Percentiles rank a stretch among this genome's conserved stretches.
These are phyloP conservation scores for Dicranocentrus wangi DNA, from an alignment of 2,888 invertebrate species.

Conservation along the genomic window DNA sequence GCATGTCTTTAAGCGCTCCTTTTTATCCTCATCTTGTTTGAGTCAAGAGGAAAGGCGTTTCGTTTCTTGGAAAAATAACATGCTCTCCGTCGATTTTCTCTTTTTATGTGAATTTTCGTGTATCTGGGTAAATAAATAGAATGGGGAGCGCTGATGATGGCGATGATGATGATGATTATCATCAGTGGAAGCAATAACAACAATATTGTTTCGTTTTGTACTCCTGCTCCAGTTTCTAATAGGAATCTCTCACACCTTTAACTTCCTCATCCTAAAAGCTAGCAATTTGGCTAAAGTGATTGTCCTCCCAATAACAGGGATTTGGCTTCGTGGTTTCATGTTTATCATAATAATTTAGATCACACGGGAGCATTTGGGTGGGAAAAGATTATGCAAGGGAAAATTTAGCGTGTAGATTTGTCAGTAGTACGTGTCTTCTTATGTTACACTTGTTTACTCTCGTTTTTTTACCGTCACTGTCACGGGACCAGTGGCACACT, in stretches of 20 bases:
- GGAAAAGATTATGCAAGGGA: constrained; percentile 52
- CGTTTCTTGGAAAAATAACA: constrained; percentile 65
- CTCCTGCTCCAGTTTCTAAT: constrained; percentile 57
- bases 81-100: constrained; percentile 52
- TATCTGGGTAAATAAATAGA: constrained; percentile 59
- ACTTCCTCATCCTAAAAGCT: constrained; percentile 54
- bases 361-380: constrained; percentile 26
- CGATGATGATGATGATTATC: constrained; percentile 49
- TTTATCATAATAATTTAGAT: constrained; percentile 62
- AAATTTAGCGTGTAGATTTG: constrained; percentile 34
- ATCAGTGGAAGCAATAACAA: constrained; percentile 29
- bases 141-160: constrained; percentile 29
- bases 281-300: constrained; percentile 63
- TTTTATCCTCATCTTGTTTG: constrained; percentile 35
- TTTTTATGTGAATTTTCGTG: constrained; percentile 51
- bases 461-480: constrained; percentile 2
- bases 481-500: neutral
- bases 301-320: constrained; percentile 65
- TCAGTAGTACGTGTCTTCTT: neutral
- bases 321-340: constrained; percentile 60
- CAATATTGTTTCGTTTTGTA: constrained; percentile 27
- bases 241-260: constrained; percentile 53
- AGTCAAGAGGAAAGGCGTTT: constrained; percentile 63
- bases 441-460: constrained; percentile 10
- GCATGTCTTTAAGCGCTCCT: constrained; percentile 58